Base-by-base conservation (phyloP, 2,888 invertebrate genomes). In the Scaptomyza caliginosa region DNA sequence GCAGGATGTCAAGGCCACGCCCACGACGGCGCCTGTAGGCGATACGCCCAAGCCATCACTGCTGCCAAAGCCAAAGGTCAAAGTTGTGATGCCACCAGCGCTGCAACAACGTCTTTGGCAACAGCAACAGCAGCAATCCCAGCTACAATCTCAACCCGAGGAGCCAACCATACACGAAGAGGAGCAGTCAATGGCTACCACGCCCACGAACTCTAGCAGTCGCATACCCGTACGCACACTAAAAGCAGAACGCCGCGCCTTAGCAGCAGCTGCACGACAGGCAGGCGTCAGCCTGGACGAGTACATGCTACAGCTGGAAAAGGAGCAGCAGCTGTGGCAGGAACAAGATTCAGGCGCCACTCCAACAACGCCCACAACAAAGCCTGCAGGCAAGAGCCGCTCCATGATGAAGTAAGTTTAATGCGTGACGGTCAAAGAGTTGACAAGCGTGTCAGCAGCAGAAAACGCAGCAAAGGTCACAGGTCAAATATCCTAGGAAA, bases 161-260 rank as follows among this genome's bases (percentile, higher is more conserved):
- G 75, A 81, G 46, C 57, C 67, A 42, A 65, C 86, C 26, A 82
- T 85, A 50, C 58, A 50, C 46, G 86, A 76, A 55, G 63, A 72
- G 67, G 65, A 62, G 70, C 76, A 43, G 32, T 36, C 62, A 1
- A 34, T 16, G 1, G 34, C 8, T 13, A 74, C 66, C 26, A 76
- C 73, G 50, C 64, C 81, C 66, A 51, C 74, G 11, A 39, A 52
- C 52, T 66, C 81, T 11, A 65, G 85, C 57, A 92, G 91, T 80
- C 90, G 91, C 54, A 92, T 92, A 70, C 92, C 92, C 26, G 84
- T 91, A 58, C 91, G 91, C 63, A 90, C 91, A 24, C 85, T 90
- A 30, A 91, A 90, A 54, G 90, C 90, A 48, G 91, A 92, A 48
- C 89, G 90, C 45, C 90, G 91, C 43, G 88, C 89, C 40, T 67